Base-by-base conservation (phyloP, 2,888 invertebrate genomes). In the Poecilus cupreus region DNA sequence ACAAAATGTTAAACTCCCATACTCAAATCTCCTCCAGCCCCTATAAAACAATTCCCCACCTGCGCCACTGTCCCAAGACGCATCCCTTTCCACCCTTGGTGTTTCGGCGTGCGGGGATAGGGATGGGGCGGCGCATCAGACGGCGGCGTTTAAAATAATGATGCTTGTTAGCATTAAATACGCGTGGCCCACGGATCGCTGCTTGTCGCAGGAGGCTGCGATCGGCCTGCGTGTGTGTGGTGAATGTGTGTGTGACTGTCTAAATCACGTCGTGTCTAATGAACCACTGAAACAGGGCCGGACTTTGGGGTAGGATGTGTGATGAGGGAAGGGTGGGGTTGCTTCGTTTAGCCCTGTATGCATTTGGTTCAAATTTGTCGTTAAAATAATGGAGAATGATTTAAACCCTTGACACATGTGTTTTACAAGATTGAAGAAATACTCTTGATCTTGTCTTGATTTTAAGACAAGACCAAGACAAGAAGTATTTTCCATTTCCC, bases 81-180 rank as follows among this genome's bases (percentile, higher is more conserved):
- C 43, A 43, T 10, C 43, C 43, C 43, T 43, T 43, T 43, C 13
- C 43, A 11, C 43, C 11, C 11, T 43, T 43, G 43, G 43, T 0
- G 11, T 5, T 43, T n/a, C 43, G 32, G 32, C 8, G 32, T 3
- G 4, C 1, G 32, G 82, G 81, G 81, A 22, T 26, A 60, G 13
- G 10, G 24, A 5, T 3, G 60, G 3, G 22, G 22, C 60, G 26
- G 60, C 24, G 26, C 26, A 60, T 60, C 60, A 82, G 83, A 82
- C 82, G 81, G 57, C 83, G 82, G 82, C 85, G 83, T 85, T 85
- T 85, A 85, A 86, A 86, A 87, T 87, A 87, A 87, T 86, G 87
- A 87, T 85, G 87, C 87, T 86, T 86, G 86, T 87, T 87, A 87
- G 86, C 83, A 85, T 84, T 85, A 85, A 85, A 85, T 85, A 84